These are phyloP conservation scores for Syngnathus rostellatus DNA, from an alignment of 2,797 vertebrate genomes.

Conservation along the genomic window DNA sequence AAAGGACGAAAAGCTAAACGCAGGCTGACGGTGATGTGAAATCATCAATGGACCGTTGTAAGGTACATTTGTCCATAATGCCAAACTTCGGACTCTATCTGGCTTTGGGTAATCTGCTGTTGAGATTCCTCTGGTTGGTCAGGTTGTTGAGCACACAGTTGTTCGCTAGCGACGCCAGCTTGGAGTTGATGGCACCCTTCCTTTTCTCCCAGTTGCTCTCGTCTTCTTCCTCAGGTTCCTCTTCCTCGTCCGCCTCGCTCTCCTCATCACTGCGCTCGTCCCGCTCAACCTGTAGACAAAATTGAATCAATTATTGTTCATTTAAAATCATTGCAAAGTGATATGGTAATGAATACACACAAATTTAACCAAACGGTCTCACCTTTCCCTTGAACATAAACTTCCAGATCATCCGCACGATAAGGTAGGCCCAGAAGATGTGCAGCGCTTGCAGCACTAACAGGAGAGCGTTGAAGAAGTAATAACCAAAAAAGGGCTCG, in stretches of 20 bases:
- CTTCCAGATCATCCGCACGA: slow-evolving; percentile 83
- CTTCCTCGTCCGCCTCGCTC: slow-evolving; percentile 73
- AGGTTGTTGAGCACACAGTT: slow-evolving; percentile 68
- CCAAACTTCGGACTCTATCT: slow-evolving; percentile 53
- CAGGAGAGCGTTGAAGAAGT: slow-evolving; percentile 82
- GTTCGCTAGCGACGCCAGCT: slow-evolving; percentile 56
- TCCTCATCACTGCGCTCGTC: slow-evolving; percentile 90
- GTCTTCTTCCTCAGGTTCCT: slow-evolving; percentile 55
- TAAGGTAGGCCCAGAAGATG: slow-evolving; percentile 87
- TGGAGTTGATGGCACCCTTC: slow-evolving; percentile 54
- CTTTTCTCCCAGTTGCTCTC: slow-evolving; percentile 44
- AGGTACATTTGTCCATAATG: not conserved
- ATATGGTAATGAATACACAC: no score
- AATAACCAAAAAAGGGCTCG: slow-evolving; percentile 83
- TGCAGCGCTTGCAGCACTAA: slow-evolving; percentile 79
- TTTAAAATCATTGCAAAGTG: no score
- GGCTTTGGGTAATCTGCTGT: slow-evolving; percentile 61
- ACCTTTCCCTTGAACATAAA: slow-evolving; percentile 81
- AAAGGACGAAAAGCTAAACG: slow-evolving; percentile 12
- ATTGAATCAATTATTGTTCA: not conserved
- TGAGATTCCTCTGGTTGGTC: slow-evolving; percentile 56
- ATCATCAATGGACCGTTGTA: slow-evolving; percentile 29
- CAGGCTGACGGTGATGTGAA: slow-evolving; percentile 32
- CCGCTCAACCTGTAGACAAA: slow-evolving; percentile 71
- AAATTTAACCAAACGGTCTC: slow-evolving; percentile 14